Base-by-base conservation (phyloP, 2,797 vertebrate species). In the Poecilia wingei region DNA sequence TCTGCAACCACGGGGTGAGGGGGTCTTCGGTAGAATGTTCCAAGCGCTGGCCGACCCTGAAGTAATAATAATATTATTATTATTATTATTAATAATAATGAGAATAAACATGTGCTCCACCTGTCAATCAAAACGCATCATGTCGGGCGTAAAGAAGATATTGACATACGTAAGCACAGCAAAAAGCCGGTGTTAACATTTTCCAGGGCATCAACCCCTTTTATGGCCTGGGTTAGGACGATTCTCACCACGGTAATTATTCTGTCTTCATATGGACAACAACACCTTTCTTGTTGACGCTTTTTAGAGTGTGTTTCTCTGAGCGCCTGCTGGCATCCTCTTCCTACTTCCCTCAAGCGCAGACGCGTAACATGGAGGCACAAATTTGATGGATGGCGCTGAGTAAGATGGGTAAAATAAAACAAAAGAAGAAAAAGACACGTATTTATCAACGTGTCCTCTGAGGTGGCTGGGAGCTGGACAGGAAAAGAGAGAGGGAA, bases 371-470 rank as follows among this genome's bases (percentile, higher is more conserved):
- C 85, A 78, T 74, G 86, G 83, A 91, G 88, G 82, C 77, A 81
- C 86, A 86, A 72, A 83, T 91, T 71, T 93, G 93, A 94, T 94
- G 90, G 89, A 93, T 93, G 88, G 82, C 87, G 91, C 90, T 91
- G 90, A 91, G 87, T 89, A 91, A 91, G 87, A 92, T 88, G 82
- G 86, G 8, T 3, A 45, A 3, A 43, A 43, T 2, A 0, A 43
- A 43, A 43, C 0, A 45, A 13, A 3, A 45, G 1, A 22, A 64
- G 85, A 91, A 90, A 90, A 88, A 89, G 88, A 91, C 88, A 82
- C 86, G 82, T 93, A 93, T 95, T 93, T 93, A 91, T 93, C 89
- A 93, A 90, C 83, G 75, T 83, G 82, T 86, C 83, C 86, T 87
- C 77, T 84, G 86, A 86, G 86, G 82, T 83, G 85, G 78, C 45